Percentiles rank a stretch among this genome's conserved stretches.
Conservation (phyloP, 2,113 vertebrate genomes). For the Poeciliopsis retropinna region DNA sequence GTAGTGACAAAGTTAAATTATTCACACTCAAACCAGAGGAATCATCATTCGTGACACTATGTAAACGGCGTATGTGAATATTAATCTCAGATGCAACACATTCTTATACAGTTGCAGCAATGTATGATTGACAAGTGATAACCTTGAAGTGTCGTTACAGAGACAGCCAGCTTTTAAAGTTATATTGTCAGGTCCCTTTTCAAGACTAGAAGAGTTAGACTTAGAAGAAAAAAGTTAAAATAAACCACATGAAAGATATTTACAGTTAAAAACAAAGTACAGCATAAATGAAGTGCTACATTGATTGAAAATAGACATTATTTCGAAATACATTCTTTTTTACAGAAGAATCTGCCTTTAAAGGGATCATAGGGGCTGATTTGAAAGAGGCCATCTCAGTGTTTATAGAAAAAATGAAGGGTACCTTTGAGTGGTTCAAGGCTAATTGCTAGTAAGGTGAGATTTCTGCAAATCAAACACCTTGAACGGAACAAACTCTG, state of each 20-base stretch:
- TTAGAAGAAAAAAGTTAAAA: constrained; percentile 13
- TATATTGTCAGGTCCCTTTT: constrained; percentile 61
- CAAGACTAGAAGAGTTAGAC: constrained; percentile 34
- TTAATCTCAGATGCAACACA: constrained; percentile 14
- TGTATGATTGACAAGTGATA: constrained; percentile 29
- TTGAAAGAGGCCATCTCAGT: background rate
- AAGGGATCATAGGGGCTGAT: background rate
- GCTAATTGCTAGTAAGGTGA: background rate
- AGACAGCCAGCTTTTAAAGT: constrained; percentile 41
- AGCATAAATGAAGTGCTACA: constrained; percentile 18
- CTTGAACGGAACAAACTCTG: background rate
- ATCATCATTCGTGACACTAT: constrained; percentile 64
- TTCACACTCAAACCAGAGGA: constrained; percentile 85
- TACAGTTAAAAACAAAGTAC: constrained; percentile 35
- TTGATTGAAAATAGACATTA: constrained; percentile 16
- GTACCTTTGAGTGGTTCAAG: background rate
- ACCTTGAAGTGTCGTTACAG: constrained; percentile 30
- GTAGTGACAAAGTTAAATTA: constrained; percentile 76
- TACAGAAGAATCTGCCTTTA: constrained; percentile 23
- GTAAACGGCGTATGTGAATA: constrained; percentile 70
- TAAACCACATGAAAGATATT: constrained; percentile 23
- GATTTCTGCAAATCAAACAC: background rate
- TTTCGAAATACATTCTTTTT: constrained; percentile 50
- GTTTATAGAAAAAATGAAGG: background rate
- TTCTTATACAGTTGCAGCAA: constrained; percentile 4